phyloP scores from a whole-genome alignment of 2,113 vertebrate genomes.

The Oceanodroma tethys region DNA sequence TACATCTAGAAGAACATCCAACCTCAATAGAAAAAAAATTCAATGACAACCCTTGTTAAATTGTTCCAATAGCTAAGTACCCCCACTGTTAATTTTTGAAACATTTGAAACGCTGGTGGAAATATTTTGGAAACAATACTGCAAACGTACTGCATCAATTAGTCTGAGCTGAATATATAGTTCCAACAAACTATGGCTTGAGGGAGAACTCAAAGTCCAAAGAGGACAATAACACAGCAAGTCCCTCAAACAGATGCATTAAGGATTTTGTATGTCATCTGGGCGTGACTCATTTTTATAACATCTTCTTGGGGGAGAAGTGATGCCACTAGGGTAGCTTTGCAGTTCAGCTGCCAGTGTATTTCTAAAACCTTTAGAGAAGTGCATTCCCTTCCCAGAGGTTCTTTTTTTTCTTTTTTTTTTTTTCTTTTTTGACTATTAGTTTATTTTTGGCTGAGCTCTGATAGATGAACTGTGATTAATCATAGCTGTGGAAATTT shows the following conservation, averaged over 20 bases:
- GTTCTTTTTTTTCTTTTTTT: neutral
- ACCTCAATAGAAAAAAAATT: slow-evolving; percentile 38
- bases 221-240: slow-evolving; percentile 66
- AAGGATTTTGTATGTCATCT: slow-evolving; percentile 63
- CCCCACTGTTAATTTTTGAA: slow-evolving; percentile 63
- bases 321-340: slow-evolving; percentile 28
- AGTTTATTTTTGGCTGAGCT: slow-evolving; percentile 42
- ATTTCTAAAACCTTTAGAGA: slow-evolving; percentile 43
- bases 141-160: slow-evolving; percentile 64
- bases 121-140: slow-evolving; percentile 63
- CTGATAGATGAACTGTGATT: slow-evolving; percentile 47
- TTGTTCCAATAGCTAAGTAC: slow-evolving; percentile 49
- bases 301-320: slow-evolving; percentile 51
- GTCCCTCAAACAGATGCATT: slow-evolving; percentile 58
- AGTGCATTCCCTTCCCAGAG: neutral
- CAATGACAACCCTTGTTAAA: slow-evolving; percentile 42
- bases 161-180: slow-evolving; percentile 57
- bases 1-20: slow-evolving; percentile 28
- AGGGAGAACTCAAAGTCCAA: slow-evolving; percentile 55
- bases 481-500: slow-evolving; percentile 45
- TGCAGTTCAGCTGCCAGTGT: slow-evolving; percentile 28
- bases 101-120: slow-evolving; percentile 42
- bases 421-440: neutral
- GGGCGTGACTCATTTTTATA: slow-evolving; percentile 64
- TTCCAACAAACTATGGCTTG: slow-evolving; percentile 63